Evolutionary conservation across 2,797 vertebrate genomes (phyloP), one percentile per base, ranked within the genome.

Genomic region (Echeneis naucrates): DNA sequence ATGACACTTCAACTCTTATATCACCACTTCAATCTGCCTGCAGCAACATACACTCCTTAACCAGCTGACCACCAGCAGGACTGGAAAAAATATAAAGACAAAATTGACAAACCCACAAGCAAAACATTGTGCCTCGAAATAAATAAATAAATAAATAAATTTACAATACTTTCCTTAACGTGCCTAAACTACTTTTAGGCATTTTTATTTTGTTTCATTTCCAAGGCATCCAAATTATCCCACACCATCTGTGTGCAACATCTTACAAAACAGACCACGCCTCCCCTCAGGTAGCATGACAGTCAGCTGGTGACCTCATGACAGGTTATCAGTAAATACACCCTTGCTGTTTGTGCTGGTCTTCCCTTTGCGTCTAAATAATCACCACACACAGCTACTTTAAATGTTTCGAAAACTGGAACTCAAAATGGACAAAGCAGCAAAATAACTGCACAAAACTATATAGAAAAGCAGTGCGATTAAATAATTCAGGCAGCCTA

Each of bases 231-330:
- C n/a, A 38, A 37, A 56, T 21, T 16, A 52, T 57, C 35, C n/a
- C 51, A 33, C 6, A 8, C n/a, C 17, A 9, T 24, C 10, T 67
- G 62, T 68, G 42, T 58, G 59, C 66, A 72, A 1, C 38, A 9
- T 30, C 40, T 52, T 56, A 54, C 47, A 63, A 44, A 50, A 24
- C 48, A 63, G 14, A 77, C 66, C 77, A 83, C 86, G 78, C 84
- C 81, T n/a, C n/a, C 59, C 62, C 80, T 73, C 83, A 89, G 83
- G 88, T 92, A 85, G 62, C 80, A 80, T 77, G 80, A 90, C 84
- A 88, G 81, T 86, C 89, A 89, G 88, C 83, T 92, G 89, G 57
- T 86, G 71, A 85, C 87, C 85, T 87, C 78, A 69, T 81, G 64
- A 77, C 76, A 85, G 71, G 74, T 90, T 75, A 79, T 86, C 70